A percentile compares a stretch with the other conserved stretches of the same genome.
These are phyloP conservation scores for Phylloscopus trochilus DNA, from an alignment of 2,113 vertebrate species.

Conservation along the genomic window DNA sequence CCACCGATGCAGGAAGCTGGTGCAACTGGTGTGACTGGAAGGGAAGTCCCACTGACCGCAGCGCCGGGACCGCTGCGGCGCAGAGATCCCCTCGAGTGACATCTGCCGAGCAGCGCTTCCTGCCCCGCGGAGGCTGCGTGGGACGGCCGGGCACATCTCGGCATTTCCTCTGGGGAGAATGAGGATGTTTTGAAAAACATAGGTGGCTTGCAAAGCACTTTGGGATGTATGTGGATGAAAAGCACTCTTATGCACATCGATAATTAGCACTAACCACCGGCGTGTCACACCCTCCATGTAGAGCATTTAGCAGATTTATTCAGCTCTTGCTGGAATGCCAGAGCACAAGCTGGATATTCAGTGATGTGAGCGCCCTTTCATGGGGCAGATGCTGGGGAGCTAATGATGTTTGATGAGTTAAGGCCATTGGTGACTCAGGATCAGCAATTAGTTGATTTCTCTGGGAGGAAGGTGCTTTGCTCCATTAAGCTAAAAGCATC, in stretches of 20 bases:
- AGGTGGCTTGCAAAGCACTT: slow-evolving; percentile 46
- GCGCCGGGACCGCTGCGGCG: neutral
- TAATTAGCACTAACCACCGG: neutral
- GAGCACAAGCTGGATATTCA: slow-evolving; percentile 41
- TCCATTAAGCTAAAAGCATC: slow-evolving; percentile 70
- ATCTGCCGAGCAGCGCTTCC: neutral
- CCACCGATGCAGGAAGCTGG: neutral
- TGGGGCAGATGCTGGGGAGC: slow-evolving; percentile 18
- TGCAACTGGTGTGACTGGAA: neutral
- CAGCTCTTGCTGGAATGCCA: slow-evolving; percentile 9
- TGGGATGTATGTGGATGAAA: slow-evolving; percentile 21
- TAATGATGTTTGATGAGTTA: slow-evolving; percentile 60
- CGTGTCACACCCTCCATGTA: neutral
- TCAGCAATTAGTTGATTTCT: slow-evolving; percentile 62
- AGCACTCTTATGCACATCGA: neutral
- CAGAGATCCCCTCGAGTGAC: slow-evolving; percentile 17
- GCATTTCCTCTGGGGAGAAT: neutral
- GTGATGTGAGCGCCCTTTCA: slow-evolving; percentile 23
- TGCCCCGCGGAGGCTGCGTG: neutral
- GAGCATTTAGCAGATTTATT: slow-evolving; percentile 26
- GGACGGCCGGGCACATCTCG: neutral
- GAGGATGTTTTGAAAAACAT: slow-evolving; percentile 36
- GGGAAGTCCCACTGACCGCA: slow-evolving; percentile 44
- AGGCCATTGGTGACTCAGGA: slow-evolving; percentile 59
- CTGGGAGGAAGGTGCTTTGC: slow-evolving; percentile 56